phyloP scores from a whole-genome alignment of 2,797 vertebrate genomes.

The Okamejei kenojei region DNA sequence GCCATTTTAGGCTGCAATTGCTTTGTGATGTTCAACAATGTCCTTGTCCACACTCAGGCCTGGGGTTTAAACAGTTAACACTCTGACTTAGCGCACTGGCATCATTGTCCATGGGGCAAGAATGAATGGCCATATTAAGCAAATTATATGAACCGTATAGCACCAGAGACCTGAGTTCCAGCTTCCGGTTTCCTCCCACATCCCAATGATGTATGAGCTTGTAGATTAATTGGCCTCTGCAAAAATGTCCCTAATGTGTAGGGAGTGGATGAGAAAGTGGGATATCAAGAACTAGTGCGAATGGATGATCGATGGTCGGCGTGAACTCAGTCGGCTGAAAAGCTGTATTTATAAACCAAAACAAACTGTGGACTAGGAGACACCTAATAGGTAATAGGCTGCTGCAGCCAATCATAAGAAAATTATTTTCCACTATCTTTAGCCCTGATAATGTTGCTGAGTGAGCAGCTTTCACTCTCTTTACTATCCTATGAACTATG shows the following conservation, averaged over 20 bases:
- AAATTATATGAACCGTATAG: neutral
- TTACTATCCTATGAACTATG: too few species aligned
- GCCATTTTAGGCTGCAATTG: neutral
- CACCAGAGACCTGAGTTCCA: too few species aligned
- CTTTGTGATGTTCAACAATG: neutral
- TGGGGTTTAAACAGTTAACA: neutral
- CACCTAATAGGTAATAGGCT: neutral
- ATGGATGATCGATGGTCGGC: too few species aligned
- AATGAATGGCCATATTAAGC: neutral
- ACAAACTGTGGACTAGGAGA: neutral
- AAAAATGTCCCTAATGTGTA: too few species aligned
- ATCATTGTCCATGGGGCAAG: neutral
- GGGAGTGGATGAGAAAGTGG: too few species aligned
- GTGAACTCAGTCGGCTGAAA: too few species aligned
- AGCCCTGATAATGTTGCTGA: neutral
- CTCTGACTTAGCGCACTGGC: neutral
- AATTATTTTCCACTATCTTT: neutral
- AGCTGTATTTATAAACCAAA: neutral
- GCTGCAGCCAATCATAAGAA: neutral
- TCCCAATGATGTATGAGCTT: too few species aligned
- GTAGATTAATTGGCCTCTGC: too few species aligned
- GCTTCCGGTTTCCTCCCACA: too few species aligned
- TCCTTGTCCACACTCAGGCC: neutral
- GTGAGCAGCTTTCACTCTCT: neutral
- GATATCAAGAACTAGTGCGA: too few species aligned